Evolutionary conservation across 2,113 vertebrate genomes (phyloP).

Genomic region (Eulemur macaco): DNA sequence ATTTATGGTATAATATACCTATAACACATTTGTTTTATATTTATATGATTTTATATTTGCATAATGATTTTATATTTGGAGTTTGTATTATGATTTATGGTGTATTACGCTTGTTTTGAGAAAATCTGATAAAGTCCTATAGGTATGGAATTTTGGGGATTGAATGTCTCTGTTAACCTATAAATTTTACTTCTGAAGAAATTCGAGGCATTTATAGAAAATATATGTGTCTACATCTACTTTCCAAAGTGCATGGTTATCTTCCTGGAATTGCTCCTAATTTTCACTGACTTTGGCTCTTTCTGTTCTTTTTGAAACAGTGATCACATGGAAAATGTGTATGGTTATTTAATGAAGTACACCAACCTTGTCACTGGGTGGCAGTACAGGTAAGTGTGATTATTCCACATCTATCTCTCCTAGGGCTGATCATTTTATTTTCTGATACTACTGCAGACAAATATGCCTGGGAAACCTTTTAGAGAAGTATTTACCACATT

Average conservation of each 20-base stretch:
- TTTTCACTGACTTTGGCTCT: conserved; percentile 53
- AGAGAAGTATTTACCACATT: not conserved
- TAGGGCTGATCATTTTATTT: not conserved
- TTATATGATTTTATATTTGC: not conserved
- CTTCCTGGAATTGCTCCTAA: conserved; percentile 16
- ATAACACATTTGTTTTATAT: not conserved
- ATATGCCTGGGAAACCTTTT: not conserved
- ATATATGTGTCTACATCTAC: not conserved
- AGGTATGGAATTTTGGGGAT: not conserved
- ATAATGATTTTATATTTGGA: conserved; percentile 3
- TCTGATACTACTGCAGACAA: not conserved
- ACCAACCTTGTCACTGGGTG: conserved; percentile 99
- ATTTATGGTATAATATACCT: not conserved
- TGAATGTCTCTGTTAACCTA: not conserved
- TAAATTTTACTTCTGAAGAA: conserved; percentile 36
- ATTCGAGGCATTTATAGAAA: conserved; percentile 29
- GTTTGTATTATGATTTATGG: not conserved
- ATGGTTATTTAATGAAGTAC: conserved; percentile 98
- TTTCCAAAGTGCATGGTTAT: conserved; percentile 18
- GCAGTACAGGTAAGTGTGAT: conserved; percentile 93
- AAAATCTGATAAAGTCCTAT: conserved; percentile 1
- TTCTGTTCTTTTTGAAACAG: conserved; percentile 81
- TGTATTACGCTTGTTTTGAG: not conserved
- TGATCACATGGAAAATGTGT: conserved; percentile 98
- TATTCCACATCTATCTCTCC: not conserved